Percentiles rank a stretch among this genome's conserved stretches.
Conservation (phyloP, 2,888 invertebrate genomes). For the Eupithecia pulchellata region DNA sequence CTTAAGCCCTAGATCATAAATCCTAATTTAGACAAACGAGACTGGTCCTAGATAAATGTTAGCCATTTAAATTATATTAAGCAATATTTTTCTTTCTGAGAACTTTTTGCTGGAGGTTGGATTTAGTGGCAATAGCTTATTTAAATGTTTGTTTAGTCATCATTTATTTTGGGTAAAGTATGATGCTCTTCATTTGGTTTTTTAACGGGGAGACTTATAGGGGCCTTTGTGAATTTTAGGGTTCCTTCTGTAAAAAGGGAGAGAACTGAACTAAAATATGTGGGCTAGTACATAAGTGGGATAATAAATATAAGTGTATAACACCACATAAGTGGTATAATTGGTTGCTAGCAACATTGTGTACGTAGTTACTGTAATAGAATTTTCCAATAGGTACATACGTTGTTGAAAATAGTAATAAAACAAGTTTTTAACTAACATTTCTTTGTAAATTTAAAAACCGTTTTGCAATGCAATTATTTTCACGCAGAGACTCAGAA, state of each 20-base stretch:
- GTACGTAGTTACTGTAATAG: not conserved
- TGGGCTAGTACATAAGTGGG: too few relatives aligned
- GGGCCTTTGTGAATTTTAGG: not conserved
- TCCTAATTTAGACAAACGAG: conserved; percentile 42
- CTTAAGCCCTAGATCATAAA: conserved; percentile 33
- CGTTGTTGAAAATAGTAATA: not conserved
- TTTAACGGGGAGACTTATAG: not conserved
- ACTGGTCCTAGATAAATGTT: conserved; percentile 31
- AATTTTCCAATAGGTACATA: not conserved
- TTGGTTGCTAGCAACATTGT: not conserved
- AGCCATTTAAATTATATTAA: conserved; percentile 28
- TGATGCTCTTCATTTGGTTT: not conserved
- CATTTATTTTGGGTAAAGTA: conserved; percentile 15
- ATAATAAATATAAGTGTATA: too few relatives aligned
- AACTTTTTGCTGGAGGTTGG: conserved; percentile 14
- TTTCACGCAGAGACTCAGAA: conserved; percentile 5
- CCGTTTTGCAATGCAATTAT: conserved; percentile 11
- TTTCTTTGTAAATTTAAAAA: not conserved
- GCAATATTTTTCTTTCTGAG: conserved; percentile 25
- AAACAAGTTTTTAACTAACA: not conserved
- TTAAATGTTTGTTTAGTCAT: conserved; percentile 3
- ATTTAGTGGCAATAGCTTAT: conserved; percentile 13
- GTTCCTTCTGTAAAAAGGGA: not conserved
- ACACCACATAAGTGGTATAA: too few relatives aligned
- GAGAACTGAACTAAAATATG: not conserved